These are phyloP conservation scores for Chironomus tentans DNA, from an alignment of 2,888 invertebrate genomes.

Conservation along the genomic window DNA sequence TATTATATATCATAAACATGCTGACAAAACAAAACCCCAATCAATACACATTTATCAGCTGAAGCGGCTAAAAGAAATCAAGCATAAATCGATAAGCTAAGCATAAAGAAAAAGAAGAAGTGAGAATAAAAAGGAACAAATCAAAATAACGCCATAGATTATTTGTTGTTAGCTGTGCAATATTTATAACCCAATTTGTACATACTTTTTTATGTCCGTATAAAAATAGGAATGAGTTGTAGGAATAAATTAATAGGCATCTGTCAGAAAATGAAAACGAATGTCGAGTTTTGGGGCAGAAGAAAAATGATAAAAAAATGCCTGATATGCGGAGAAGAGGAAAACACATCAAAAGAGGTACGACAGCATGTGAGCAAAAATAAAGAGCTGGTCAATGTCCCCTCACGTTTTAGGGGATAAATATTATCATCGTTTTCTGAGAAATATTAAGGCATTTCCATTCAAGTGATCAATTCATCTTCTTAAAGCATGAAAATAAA, in stretches of 20 bases:
- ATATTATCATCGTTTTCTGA: not conserved
- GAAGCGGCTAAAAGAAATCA: not conserved
- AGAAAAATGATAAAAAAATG: not conserved
- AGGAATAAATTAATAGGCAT: constrained; percentile 3
- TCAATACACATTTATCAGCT: too few species aligned
- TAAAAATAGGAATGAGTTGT: not conserved
- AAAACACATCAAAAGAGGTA: too few species aligned
- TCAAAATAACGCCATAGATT: not conserved
- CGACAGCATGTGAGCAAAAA: not conserved
- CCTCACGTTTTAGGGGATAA: not conserved
- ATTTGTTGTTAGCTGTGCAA: not conserved
- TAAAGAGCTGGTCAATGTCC: not conserved
- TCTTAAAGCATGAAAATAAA: constrained; percentile 8
- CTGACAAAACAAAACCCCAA: too few species aligned
- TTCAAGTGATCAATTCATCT: not conserved
- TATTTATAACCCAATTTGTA: constrained; percentile 16
- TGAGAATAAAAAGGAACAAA: not conserved
- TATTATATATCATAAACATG: too few species aligned
- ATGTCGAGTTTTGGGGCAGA: not conserved
- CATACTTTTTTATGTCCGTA: not conserved
- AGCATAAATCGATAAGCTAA: not conserved
- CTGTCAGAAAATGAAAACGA: not conserved
- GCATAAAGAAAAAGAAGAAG: not conserved
- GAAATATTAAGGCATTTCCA: not conserved
- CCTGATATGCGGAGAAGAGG: not conserved